Evolutionary conservation across 2,888 invertebrate species (phyloP).

Genomic region (Sipha maydis): DNA sequence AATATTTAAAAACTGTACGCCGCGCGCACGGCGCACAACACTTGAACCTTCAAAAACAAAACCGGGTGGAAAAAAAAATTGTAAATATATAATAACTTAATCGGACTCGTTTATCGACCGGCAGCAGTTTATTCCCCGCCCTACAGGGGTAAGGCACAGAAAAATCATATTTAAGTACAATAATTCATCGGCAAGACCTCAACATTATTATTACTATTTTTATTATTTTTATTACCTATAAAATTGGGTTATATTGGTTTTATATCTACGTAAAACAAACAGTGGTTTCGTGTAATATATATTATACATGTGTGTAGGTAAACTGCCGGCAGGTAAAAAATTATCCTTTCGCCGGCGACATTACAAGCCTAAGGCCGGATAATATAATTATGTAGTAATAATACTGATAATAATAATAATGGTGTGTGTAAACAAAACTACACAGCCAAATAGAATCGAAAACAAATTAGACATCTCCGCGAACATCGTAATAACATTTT

Average conservation of each 20-base stretch:
- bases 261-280: slow-evolving; percentile 54
- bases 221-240: slow-evolving; percentile 45
- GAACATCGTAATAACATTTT: background rate
- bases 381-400: no score
- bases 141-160: slow-evolving; percentile 38
- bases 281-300: slow-evolving; percentile 35
- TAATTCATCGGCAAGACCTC: slow-evolving; percentile 51
- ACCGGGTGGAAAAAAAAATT: slow-evolving; percentile 30
- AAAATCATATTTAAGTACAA: slow-evolving; percentile 52
- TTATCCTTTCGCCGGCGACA: slow-evolving; percentile 52
- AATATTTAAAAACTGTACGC: slow-evolving; percentile 36
- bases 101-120: slow-evolving; percentile 55
- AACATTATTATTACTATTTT: background rate
- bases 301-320: background rate
- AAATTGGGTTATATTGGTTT: slow-evolving; percentile 57
- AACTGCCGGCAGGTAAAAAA: slow-evolving; percentile 1
- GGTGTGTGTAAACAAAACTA: background rate
- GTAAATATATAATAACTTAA: slow-evolving; percentile 55
- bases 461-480: slow-evolving; percentile 26
- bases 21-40: background rate
- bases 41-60: slow-evolving; percentile 21
- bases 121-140: slow-evolving; percentile 30
- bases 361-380: slow-evolving; percentile 32
- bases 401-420: slow-evolving; percentile 13
- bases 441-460: slow-evolving; percentile 24